A percentile compares a stretch with the other conserved stretches of the same genome.
phyloP scores from a whole-genome alignment of 2,113 vertebrate genomes.

The Entosphenus tridentatus region DNA sequence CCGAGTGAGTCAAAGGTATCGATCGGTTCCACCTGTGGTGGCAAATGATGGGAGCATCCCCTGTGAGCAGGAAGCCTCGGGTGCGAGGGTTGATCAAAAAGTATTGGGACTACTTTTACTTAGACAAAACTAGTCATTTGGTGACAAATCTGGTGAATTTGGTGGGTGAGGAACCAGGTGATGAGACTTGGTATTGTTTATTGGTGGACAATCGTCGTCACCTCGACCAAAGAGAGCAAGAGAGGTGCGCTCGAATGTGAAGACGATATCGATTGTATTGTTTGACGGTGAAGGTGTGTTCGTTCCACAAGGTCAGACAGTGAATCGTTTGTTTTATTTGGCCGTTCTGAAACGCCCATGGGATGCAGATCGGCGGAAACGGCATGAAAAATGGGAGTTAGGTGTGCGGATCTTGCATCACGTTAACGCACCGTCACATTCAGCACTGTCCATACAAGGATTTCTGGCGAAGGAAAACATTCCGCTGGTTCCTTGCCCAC shows the following conservation, averaged over 20 bases:
- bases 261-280: neutral
- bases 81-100: no score
- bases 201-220: neutral
- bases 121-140: no score
- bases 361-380: neutral
- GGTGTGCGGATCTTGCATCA: conserved; percentile 4
- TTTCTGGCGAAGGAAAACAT: conserved; percentile 3
- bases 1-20: no score
- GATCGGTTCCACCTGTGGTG: no score
- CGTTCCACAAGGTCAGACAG: conserved; percentile 3
- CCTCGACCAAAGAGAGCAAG: conserved; percentile 3
- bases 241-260: neutral
- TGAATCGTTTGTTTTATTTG: neutral
- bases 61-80: no score
- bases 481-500: neutral
- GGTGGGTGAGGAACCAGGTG: neutral
- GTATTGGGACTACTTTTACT: no score
- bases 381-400: neutral
- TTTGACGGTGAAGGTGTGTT: conserved; percentile 4
- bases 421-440: neutral
- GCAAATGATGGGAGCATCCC: no score
- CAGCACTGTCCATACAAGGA: neutral
- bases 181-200: neutral
- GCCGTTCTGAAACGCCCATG: neutral
- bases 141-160: no score